Evolutionary conservation across 64 coral and sea anemone species (phyloP).

Genomic region (Orbicella faveolata): DNA sequence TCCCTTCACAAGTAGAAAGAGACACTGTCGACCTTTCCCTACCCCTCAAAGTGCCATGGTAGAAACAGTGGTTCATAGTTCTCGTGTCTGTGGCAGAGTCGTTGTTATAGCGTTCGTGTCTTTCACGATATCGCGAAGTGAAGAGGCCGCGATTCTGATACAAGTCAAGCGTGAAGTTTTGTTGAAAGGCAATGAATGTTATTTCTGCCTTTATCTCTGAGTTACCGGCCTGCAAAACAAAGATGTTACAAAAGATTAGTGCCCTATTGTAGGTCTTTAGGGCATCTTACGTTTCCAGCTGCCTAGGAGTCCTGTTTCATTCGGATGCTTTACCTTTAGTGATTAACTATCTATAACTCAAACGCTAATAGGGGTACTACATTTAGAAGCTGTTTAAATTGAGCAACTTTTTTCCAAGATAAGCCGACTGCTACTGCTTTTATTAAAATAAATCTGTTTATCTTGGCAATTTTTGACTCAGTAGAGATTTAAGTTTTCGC

Average conservation of each 20-base stretch:
- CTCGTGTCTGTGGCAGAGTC: background rate
- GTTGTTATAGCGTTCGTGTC: background rate
- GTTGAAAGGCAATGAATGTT: constrained; percentile 32
- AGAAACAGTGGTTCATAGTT: background rate
- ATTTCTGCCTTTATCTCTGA: constrained; percentile 6
- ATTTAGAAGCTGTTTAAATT: too few relatives aligned
- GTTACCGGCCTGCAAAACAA: background rate
- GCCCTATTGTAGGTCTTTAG: background rate
- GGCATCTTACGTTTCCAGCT: background rate
- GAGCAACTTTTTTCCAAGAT: too few relatives aligned
- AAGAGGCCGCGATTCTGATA: constrained; percentile 25
- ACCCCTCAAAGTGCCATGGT: constrained; percentile 11
- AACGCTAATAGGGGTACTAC: too few relatives aligned
- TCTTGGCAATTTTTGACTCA: too few relatives aligned
- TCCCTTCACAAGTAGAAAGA: constrained; percentile 10
- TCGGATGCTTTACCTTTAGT: too few relatives aligned
- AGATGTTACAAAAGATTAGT: background rate
- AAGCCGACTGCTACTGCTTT: too few relatives aligned
- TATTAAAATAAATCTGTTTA: too few relatives aligned
- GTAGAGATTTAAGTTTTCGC: too few relatives aligned
- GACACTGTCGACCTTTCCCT: constrained; percentile 15
- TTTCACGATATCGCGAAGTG: constrained; percentile 1
- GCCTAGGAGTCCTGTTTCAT: background rate
- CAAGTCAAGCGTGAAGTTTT: constrained; percentile 42
- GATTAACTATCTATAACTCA: too few relatives aligned